Percentiles rank a stretch among this genome's conserved stretches.
Evolutionary conservation across 2,888 invertebrate genomes (phyloP).

Genomic region (Heteromurus nitidus): DNA sequence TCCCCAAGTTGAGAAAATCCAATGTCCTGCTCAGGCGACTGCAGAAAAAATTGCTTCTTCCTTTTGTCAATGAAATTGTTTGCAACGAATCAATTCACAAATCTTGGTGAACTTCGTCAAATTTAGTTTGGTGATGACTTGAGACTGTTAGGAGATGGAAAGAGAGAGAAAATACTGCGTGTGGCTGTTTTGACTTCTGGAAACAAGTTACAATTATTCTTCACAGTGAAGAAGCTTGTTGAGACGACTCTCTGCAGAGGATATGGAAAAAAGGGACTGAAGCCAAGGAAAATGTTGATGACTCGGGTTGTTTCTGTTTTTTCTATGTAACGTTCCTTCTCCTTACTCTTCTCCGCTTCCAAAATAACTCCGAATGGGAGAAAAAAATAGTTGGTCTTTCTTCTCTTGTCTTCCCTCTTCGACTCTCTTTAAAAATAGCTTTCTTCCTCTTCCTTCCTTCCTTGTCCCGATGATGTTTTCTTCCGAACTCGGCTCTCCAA

Average conservation of each 20-base stretch:
- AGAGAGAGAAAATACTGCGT: neutral
- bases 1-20: constrained; percentile 28
- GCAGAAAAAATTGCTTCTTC: neutral
- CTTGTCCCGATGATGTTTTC: neutral
- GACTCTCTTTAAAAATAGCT: constrained; percentile 61
- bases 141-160: neutral
- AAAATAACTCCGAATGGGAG: constrained; percentile 61
- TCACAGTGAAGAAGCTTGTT: constrained; percentile 28
- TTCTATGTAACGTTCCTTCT: neutral
- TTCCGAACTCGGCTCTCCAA: constrained; percentile 51
- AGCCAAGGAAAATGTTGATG: constrained; percentile 53
- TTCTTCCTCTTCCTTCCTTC: neutral
- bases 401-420: constrained; percentile 31
- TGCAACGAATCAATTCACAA: constrained; percentile 20
- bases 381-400: constrained; percentile 49
- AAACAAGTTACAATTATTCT: constrained; percentile 26
- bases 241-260: no score
- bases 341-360: constrained; percentile 13
- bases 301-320: constrained; percentile 41
- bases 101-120: constrained; percentile 28
- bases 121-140: constrained; percentile 19
- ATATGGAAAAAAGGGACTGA: constrained; percentile 36
- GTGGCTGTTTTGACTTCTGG: constrained; percentile 16
- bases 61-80: neutral
- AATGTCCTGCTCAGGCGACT: constrained; percentile 8